Percentiles rank a stretch among this genome's conserved stretches.
Conservation (phyloP, 2,888 invertebrate species). For the Drosophila colorata region DNA sequence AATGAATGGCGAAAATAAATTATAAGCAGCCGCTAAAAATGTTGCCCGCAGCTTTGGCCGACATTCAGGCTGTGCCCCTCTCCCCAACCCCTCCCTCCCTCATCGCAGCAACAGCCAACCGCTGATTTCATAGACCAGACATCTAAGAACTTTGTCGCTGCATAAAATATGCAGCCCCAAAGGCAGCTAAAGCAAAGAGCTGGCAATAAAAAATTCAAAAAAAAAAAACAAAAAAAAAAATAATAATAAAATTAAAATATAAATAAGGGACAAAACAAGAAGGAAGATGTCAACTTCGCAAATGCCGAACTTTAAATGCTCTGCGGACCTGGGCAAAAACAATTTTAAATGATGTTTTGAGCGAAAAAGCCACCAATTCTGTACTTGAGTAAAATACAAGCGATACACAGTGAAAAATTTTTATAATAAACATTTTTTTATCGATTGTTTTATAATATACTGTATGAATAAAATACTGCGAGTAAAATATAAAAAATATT, state of each 20-base stretch:
- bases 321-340: neutral
- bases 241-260: neutral
- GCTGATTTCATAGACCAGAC: constrained; percentile 5
- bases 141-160: constrained; percentile 39
- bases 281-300: neutral
- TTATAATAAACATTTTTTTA: no score
- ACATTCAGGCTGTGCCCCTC: constrained; percentile 15
- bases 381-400: no score
- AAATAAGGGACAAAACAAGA: constrained; percentile 9
- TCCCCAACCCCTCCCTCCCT: neutral
- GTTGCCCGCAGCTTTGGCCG: constrained; percentile 32
- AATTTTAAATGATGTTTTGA: neutral
- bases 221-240: neutral
- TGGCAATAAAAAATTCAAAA: constrained; percentile 46
- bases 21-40: constrained; percentile 39
- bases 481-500: no score
- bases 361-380: no score
- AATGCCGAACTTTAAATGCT: constrained; percentile 11
- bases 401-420: no score
- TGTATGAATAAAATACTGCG: no score
- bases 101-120: neutral
- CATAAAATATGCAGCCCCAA: constrained; percentile 66
- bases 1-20: constrained; percentile 62
- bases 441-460: no score
- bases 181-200: constrained; percentile 46